Conservation (phyloP, 2,113 vertebrate genomes). For the Larimichthys polyactis region DNA sequence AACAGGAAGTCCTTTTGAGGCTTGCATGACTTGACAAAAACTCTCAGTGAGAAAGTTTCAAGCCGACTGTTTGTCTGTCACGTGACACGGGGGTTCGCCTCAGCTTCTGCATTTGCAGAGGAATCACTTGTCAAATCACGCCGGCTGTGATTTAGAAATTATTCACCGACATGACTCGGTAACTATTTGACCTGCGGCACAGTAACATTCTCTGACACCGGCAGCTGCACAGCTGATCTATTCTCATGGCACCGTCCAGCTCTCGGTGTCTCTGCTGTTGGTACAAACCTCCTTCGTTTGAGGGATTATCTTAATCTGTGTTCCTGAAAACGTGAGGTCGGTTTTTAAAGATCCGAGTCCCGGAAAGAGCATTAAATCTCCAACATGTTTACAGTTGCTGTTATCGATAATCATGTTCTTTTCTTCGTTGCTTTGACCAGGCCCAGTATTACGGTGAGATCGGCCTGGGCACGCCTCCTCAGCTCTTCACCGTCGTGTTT, state of each 20-base stretch:
- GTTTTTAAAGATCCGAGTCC: background rate
- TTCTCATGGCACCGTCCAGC: background rate
- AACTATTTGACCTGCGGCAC: constrained; percentile 15
- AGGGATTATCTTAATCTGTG: background rate
- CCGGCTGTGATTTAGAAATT: background rate
- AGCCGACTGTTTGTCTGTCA: constrained; percentile 13
- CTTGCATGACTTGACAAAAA: background rate
- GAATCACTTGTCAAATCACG: background rate
- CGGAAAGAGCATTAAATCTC: background rate
- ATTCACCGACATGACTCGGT: background rate
- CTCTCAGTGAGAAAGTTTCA: background rate
- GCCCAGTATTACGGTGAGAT: constrained; percentile 96
- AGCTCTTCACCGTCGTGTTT: constrained; percentile 94
- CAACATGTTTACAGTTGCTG: background rate
- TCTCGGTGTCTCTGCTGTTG: background rate
- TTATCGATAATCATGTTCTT: background rate
- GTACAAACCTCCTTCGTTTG: background rate
- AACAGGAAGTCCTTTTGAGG: background rate
- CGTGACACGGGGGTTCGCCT: background rate
- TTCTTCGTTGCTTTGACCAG: constrained; percentile 71
- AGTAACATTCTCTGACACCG: background rate
- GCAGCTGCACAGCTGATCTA: background rate
- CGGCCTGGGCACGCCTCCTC: constrained; percentile 89
- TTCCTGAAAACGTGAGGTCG: background rate
- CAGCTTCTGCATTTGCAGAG: background rate